Evolutionary conservation across 2,888 invertebrate genomes (phyloP).

Genomic region (Andrena haemorrhoa): DNA sequence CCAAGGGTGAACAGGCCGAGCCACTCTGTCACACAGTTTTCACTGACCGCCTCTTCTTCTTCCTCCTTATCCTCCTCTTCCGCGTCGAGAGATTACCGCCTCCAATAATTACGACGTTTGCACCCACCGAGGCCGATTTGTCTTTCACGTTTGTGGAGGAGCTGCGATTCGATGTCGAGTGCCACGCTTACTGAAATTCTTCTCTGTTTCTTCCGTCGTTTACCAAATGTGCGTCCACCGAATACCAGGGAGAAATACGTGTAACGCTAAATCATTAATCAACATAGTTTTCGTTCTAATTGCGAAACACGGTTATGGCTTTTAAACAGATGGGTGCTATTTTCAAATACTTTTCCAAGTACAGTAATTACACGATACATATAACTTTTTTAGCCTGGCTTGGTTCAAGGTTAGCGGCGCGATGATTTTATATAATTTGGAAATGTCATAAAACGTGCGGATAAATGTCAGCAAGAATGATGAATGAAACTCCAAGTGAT

Average conservation of each 20-base stretch:
- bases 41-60: conserved; percentile 73
- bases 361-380: no score
- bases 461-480: not conserved
- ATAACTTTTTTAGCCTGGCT: no score
- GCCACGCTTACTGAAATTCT: conserved; percentile 64
- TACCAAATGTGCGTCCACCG: not conserved
- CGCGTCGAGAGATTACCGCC: conserved; percentile 75
- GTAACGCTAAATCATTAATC: no score
- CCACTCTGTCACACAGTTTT: conserved; percentile 78
- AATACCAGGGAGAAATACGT: no score
- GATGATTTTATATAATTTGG: not conserved
- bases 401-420: no score
- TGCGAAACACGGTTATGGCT: no score
- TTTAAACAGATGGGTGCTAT: no score
- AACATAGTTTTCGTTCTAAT: no score
- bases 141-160: conserved; percentile 72
- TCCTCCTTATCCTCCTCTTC: conserved; percentile 56
- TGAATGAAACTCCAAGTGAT: conserved; percentile 2
- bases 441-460: not conserved
- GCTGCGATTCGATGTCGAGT: conserved; percentile 66
- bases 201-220: conserved; percentile 48
- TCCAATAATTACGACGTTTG: conserved; percentile 79
- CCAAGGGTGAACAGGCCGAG: conserved; percentile 74
- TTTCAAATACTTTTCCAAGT: not conserved
- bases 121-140: conserved; percentile 78